Base-by-base conservation (phyloP, 2,113 vertebrate genomes). In the Polypterus senegalus region DNA sequence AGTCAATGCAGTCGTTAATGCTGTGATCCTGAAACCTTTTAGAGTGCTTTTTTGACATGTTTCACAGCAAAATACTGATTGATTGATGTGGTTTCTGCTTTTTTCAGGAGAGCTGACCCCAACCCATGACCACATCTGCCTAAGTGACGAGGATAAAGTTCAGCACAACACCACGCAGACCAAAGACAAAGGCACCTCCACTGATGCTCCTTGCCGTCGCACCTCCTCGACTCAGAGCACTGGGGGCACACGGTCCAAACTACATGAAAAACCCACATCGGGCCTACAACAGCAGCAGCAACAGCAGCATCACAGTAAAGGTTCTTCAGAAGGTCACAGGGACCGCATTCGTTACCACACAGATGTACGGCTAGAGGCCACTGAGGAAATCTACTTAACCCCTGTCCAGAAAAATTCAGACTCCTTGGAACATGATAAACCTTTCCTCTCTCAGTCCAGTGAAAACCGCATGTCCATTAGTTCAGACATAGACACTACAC, bases 311-410 rank as follows among this genome's bases (percentile, higher is more conserved):
- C 84, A 85, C 65, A 75, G 70, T 1, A 85, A 85, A 0, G 75
- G 76, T 59, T 74, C 74, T 59, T 73, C 77, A 0, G 76, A 82
- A 58, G 73, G 76, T 62, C 88, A 92, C 63, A 83, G 89, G 60
- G 94, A 97, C 67, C 89, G 88, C 66, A 89, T 91, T 74, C 89
- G 83, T 70, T 92, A 95, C 76, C 92, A 93, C 78, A 87, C 89
- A 0, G 90, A 97, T 0, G 89, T 93, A 69, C 86, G 85, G 54
- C 74, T 94, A 7, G 96, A 97, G 65, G 90, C 93, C 60, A 97
- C 96, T 0, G 96, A 97, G 83, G 96, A 98, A 79, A 98, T 98
- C 71, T 97, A 96, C 71, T 76, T 98, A 70, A 98, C 94, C 0
- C 96, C 96, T 0, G 90, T 97, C 63, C 94, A 92, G 79, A 88